phyloP scores from a whole-genome alignment of 2,113 vertebrate genomes.

The Melanerpes formicivorus region DNA sequence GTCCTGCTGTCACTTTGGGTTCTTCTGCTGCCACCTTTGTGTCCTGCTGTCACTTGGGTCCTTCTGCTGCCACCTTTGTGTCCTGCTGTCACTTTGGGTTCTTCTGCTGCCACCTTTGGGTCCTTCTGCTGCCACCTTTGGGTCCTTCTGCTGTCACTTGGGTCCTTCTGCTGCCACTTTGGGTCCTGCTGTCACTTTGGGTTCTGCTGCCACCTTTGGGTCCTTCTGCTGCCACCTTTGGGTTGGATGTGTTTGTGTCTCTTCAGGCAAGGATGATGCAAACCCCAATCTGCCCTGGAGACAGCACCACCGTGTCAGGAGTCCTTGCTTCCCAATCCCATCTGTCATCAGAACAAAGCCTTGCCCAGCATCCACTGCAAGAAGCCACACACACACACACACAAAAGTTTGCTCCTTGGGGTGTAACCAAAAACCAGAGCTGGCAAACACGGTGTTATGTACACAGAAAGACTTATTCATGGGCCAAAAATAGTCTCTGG shows the following conservation, averaged over 20 bases:
- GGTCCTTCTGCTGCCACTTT: too few relatives aligned
- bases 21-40: too few relatives aligned
- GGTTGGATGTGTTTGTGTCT: not conserved
- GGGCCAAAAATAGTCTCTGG: constrained; percentile 26
- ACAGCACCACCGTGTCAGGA: fast-evolving
- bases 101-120: too few relatives aligned
- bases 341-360: not conserved
- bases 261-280: fast-evolving
- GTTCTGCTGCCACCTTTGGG: too few relatives aligned
- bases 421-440: constrained; percentile 8
- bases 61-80: too few relatives aligned
- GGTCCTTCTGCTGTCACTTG: too few relatives aligned
- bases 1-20: not conserved
- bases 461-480: constrained; percentile 8
- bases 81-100: too few relatives aligned
- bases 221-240: too few relatives aligned
- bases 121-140: too few relatives aligned
- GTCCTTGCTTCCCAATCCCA: fast-evolving
- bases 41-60: too few relatives aligned
- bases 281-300: not conserved
- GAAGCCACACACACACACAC: not conserved
- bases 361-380: not conserved
- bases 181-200: too few relatives aligned
- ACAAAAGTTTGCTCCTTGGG: not conserved
- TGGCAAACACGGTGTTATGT: not conserved